Evolutionary conservation across 2,888 invertebrate genomes (phyloP), one percentile per base, ranked within the genome.

Genomic region (Aelia acuminata): DNA sequence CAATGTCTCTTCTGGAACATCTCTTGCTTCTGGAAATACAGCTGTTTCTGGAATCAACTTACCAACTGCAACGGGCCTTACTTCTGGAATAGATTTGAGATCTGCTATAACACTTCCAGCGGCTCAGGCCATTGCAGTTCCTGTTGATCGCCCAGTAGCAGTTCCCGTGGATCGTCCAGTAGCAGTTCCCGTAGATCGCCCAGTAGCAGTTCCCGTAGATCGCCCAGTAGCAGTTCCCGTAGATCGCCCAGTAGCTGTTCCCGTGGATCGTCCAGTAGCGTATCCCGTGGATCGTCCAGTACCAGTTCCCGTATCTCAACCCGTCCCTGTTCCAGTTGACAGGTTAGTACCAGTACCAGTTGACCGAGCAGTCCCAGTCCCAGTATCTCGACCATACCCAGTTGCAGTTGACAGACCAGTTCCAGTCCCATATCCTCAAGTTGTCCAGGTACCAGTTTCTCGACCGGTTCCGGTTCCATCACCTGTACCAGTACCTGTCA

Each of bases 371-470:
- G 90, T 90, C 0, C 87, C 90, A 26, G 89, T 93, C 35, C 94
- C 94, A 0, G 93, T 94, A 0, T 92, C 93, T 1, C 93, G 94
- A 0, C 94, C 94, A 88, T 92, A 93, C 88, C 94, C 93, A 18
- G 90, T 90, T n/a, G 84, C 89, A 5, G 93, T 94, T 75, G 93
- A 94, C 3, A 93, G 93, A 70, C 94, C 93, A 3, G 94, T 94
- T 3, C 93, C 94, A 3, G 94, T 94, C 89, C 94, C 93, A 0
- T 94, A 90, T 8, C 89, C 89, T 22, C 89, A 90, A 11, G 93
- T 93, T 26, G 93, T 93, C 88, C 91, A 92, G 20, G 91, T 92
- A 39, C 92, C 92, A 88, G 89, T 92, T 91, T 93, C 93, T 90
- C 93, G 91, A 90, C 92, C 92, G 91, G 93, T 93, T 90, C 93